Base-by-base conservation (phyloP, 2,888 invertebrate species). In the Agrochola litura region DNA sequence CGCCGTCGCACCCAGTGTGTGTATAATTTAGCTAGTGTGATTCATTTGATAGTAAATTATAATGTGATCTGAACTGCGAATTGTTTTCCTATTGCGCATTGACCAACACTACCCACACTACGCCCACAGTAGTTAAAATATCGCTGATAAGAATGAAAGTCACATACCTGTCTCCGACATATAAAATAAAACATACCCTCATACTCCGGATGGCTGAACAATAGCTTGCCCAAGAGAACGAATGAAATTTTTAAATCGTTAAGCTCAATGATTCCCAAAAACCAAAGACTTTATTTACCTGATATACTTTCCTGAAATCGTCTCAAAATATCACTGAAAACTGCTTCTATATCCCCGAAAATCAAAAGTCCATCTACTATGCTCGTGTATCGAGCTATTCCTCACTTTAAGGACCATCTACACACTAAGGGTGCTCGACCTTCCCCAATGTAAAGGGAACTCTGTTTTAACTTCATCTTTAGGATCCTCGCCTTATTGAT, bases 401-500 rank as follows among this genome's bases (percentile, higher is more conserved):
- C 90, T 91, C 88, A 88, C 84, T 90, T 89, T 87, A 91, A 95
- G 95, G 90, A 90, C 90, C 91, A 93, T 94, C 94, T 93, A 91
- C 91, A 91, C 89, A 78, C 72, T 94, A 93, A 95, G 96, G 92
- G 95, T 91, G 68, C 96, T 96, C 95, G 94, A 95, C 95, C 95
- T 95, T 96, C 93, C 95, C 92, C 94, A 95, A 95, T 95, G 93
- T 94, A 95, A 95, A 95, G 94, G 94, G 92, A 94, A 90, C 91
- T 93, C 94, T 94, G 94, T 94, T 94, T 93, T 95, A 96, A 95
- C 95, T 95, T 93, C 93, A 95, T 95, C 95, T 94, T 91, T 89
- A 90, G 90, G 89, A 88, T 89, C 91, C 93, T 92, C 74, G 82
- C 89, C 89, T 90, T 92, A 94, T 94, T 94, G 94, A 94, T 94